phyloP scores from a whole-genome alignment of 2,888 invertebrate genomes.

The Eumerus sabulonum region DNA sequence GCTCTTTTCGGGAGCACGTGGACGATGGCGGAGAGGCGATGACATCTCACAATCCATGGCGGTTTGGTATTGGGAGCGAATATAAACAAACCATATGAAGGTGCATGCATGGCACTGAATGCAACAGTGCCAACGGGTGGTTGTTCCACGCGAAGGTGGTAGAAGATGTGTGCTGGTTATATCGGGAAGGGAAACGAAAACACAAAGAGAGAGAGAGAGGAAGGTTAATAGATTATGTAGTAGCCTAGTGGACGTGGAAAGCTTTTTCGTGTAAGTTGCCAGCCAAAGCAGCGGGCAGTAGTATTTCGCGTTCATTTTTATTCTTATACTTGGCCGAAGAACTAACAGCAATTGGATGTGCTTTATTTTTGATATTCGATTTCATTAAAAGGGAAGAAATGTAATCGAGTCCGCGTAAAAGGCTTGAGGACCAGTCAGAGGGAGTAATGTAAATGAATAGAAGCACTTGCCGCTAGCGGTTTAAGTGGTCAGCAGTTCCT shows the following conservation, averaged over 20 bases:
- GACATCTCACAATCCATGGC: conserved; percentile 2
- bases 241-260: conserved; percentile 27
- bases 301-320: background rate
- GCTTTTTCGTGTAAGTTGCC: conserved; percentile 45
- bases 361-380: no score
- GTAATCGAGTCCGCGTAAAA: no score
- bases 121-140: conserved; percentile 65
- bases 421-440: no score
- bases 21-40: background rate
- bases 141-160: conserved; percentile 38
- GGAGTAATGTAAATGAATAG: no score
- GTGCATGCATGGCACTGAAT: conserved; percentile 33
- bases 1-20: conserved; percentile 34
- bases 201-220: background rate
- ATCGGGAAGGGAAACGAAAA: conserved; percentile 25
- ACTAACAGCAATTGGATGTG: no score
- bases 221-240: conserved; percentile 60
- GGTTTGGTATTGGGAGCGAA: conserved; percentile 39
- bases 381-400: no score
- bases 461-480: no score
- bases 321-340: no score
- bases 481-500: no score
- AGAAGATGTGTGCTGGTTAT: conserved; percentile 37
- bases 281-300: conserved; percentile 29
- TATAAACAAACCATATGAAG: conserved; percentile 63